These are phyloP conservation scores for Halcyon smyrnensis DNA, from an alignment of 2,797 vertebrate genomes.

Conservation along the genomic window DNA sequence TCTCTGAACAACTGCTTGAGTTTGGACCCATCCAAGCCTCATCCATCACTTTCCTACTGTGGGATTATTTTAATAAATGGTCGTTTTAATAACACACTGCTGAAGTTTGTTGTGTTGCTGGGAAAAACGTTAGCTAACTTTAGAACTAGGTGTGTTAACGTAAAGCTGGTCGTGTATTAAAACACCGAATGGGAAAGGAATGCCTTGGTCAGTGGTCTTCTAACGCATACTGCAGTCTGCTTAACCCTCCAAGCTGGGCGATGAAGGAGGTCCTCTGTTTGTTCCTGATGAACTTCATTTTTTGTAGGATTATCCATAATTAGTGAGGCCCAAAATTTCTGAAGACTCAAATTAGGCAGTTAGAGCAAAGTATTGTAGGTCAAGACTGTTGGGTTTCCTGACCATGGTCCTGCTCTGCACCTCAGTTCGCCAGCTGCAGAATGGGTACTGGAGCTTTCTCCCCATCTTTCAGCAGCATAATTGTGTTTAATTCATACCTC, in stretches of 20 bases:
- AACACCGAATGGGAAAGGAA: neutral
- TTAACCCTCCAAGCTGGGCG: neutral
- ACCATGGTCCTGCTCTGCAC: neutral
- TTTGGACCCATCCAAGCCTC: neutral
- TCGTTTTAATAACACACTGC: neutral
- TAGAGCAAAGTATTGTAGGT: neutral
- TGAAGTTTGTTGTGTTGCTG: neutral
- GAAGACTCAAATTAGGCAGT: neutral
- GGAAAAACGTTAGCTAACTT: neutral
- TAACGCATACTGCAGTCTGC: neutral
- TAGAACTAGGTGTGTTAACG: fast-evolving
- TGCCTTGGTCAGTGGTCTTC: neutral
- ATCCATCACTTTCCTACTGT: neutral
- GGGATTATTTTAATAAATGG: neutral
- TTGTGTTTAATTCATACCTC: neutral
- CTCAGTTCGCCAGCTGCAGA: fast-evolving
- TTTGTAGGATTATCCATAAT: slow-evolving; percentile 54
- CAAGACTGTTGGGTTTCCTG: neutral
- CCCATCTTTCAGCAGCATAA: neutral
- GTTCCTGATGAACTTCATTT: slow-evolving; percentile 34
- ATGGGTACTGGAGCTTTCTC: neutral
- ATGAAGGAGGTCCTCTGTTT: slow-evolving; percentile 48
- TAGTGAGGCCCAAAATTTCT: slow-evolving; percentile 17
- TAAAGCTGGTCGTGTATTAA: neutral
- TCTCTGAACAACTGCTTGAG: neutral